Base-by-base conservation (phyloP, 2,888 invertebrate genomes). In the Mythimna impura region DNA sequence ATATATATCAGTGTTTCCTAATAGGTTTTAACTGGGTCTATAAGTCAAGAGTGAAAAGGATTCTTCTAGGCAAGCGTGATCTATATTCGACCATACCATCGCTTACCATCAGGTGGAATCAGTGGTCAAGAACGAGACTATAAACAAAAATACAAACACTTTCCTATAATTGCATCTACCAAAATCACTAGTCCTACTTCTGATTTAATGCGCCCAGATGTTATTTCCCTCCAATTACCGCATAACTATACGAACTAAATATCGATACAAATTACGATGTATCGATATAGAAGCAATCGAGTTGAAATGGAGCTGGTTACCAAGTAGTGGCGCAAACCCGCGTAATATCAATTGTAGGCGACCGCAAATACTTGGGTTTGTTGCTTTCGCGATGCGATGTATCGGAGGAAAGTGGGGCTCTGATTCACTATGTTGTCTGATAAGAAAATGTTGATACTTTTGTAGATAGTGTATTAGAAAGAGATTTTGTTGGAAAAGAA, bases 291-390 rank as follows among this genome's bases (percentile, higher is more conserved):
- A 84, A 86, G 80, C 80, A 84, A 85, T 87, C 85, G 81, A 85
- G 77, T 83, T 84, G 81, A 86, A 80, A 76, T 80, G 69, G 81
- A 83, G 66, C 76, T 76, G 75, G 81, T 86, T 82, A 82, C 67
- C 73, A 60, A 77, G 85, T 89, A 88, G 87, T 86, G 88, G 87
- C 86, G 88, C 86, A 86, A 91, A 92, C 93, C 91, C 91, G 90
- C 92, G 89, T 88, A 91, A 92, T 93, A 94, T 95, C 93, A 94
- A 94, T 95, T 92, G 94, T 93, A 93, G 91, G 90, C 89, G 93
- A 95, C 95, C 94, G 92, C 95, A 95, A 93, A 93, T 91, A 88
- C 89, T 87, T 88, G 88, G 91, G 93, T 93, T 93, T 93, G 94
- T 92, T 93, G 94, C 94, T 93, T 94, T 94, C 92, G 88, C 86